Percentiles rank a stretch among this genome's conserved stretches.
phyloP scores from a whole-genome alignment of 2,113 vertebrate genomes.

The Odobenus rosmarus region DNA sequence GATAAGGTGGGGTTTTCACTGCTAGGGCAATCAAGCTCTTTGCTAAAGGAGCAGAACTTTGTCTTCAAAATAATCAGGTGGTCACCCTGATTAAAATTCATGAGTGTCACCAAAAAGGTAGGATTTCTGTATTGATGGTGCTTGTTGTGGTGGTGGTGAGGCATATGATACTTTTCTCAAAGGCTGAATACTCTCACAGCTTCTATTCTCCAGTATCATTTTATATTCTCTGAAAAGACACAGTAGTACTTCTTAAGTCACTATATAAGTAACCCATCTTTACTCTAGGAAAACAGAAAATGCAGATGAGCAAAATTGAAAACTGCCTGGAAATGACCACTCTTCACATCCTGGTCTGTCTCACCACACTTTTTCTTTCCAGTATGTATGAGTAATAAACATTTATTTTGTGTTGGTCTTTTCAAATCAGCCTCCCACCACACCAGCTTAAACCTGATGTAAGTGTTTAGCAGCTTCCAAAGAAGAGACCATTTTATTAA shows the following conservation, averaged over 20 bases:
- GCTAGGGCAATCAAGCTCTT: neutral
- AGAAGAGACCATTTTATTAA: neutral
- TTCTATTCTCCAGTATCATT: neutral
- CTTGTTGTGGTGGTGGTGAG: too few relatives aligned
- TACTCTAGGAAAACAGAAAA: neutral
- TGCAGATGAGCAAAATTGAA: too few relatives aligned
- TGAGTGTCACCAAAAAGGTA: neutral
- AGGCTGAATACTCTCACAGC: neutral
- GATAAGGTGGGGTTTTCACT: neutral
- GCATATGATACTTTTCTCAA: too few relatives aligned
- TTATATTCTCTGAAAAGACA: neutral
- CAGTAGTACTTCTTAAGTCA: neutral
- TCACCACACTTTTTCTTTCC: neutral
- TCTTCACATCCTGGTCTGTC: too few relatives aligned
- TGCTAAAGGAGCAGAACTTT: neutral
- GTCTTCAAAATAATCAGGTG: neutral
- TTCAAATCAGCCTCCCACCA: neutral
- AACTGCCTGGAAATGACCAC: neutral
- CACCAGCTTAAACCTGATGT: neutral
- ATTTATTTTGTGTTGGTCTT: neutral
- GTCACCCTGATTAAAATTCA: neutral
- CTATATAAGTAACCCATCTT: neutral
- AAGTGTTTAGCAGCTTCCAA: neutral
- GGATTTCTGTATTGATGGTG: neutral
- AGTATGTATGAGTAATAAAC: neutral